phyloP scores from a whole-genome alignment of 2,113 vertebrate genomes.

The Pygoscelis adeliae region DNA sequence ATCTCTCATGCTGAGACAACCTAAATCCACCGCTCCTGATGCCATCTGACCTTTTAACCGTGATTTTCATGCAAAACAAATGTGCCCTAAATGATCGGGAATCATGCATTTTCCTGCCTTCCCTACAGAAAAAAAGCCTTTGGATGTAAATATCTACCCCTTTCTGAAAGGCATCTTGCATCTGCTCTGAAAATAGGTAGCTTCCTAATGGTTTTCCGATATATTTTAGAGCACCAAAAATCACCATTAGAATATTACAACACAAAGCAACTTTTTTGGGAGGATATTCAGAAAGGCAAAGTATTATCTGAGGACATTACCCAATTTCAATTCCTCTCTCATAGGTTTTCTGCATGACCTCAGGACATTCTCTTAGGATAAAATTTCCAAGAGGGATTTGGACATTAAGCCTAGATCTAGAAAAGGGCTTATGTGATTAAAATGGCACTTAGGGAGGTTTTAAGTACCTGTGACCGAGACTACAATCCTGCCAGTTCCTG shows the following conservation, averaged over 20 bases:
- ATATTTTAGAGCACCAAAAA: background rate
- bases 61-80: background rate
- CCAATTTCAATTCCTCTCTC: background rate
- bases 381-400: constrained; percentile 50
- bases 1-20: background rate
- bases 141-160: background rate
- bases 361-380: background rate
- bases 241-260: background rate
- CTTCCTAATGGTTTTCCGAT: background rate
- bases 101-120: background rate
- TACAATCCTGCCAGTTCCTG: constrained; percentile 41
- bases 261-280: background rate
- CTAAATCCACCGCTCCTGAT: background rate
- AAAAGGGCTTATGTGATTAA: constrained; percentile 63
- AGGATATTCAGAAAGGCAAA: background rate
- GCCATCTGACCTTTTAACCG: background rate
- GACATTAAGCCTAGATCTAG: constrained; percentile 42
- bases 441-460: constrained; percentile 52
- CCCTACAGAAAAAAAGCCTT: background rate
- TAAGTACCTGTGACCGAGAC: constrained; percentile 33
- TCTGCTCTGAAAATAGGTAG: background rate
- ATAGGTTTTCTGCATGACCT: constrained; percentile 9
- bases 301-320: background rate
- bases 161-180: background rate
- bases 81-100: background rate